A percentile compares a stretch with the other conserved stretches of the same genome.
Conservation (phyloP, 2,113 vertebrate genomes). For the Fregetta grallaria region DNA sequence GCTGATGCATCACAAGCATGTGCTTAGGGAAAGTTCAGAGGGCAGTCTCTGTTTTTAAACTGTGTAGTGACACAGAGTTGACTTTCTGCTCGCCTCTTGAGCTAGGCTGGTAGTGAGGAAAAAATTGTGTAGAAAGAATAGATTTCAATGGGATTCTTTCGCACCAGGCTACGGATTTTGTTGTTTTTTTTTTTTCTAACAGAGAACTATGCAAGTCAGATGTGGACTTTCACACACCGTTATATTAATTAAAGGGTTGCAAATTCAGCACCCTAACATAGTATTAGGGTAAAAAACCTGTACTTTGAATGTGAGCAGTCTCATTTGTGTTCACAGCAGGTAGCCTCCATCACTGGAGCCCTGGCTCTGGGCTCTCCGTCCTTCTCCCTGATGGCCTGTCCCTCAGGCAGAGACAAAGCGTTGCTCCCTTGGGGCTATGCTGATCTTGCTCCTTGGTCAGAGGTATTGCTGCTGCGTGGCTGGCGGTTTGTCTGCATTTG, state of each 20-base stretch:
- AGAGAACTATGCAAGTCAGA: not conserved
- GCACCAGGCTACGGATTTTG: accelerated
- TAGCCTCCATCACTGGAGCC: not conserved
- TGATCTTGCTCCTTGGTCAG: not conserved
- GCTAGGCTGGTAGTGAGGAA: not conserved
- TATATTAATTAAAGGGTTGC: not conserved
- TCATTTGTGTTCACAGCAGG: not conserved
- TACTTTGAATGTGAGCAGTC: not conserved
- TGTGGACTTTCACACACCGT: not conserved
- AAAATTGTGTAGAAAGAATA: not conserved
- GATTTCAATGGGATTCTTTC: not conserved
- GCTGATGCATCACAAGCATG: not conserved
- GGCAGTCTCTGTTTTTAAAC: not conserved
- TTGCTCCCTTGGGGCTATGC: not conserved
- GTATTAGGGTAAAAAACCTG: not conserved
- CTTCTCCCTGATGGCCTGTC: not conserved
- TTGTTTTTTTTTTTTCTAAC: not conserved
- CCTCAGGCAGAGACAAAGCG: not conserved
- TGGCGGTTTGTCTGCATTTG: not conserved
- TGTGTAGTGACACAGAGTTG: not conserved
- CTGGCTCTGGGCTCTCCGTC: not conserved
- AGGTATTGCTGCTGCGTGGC: not conserved
- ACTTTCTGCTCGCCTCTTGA: not conserved
- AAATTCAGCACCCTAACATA: not conserved
- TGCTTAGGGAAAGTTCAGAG: not conserved